Percentiles rank a stretch among this genome's conserved stretches.
Evolutionary conservation across 1,140 invertebrate species (phyloP).

Genomic region (Anastatus disparis): DNA sequence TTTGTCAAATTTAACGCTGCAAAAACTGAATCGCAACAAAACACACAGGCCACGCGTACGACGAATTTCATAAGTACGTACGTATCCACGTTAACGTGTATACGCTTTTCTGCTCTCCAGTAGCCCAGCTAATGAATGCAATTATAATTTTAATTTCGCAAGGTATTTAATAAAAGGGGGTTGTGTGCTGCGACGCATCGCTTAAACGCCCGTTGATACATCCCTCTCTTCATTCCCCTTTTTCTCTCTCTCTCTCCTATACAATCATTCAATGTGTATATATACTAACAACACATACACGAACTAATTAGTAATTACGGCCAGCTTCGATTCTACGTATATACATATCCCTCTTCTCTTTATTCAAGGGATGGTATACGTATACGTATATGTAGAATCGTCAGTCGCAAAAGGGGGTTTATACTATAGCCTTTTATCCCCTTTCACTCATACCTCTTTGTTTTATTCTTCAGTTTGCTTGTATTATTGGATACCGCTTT

Average conservation of each 20-base stretch:
- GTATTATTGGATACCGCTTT: background rate
- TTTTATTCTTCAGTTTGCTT: background rate
- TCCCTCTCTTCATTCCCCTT: constrained; percentile 46
- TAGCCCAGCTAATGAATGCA: constrained; percentile 63
- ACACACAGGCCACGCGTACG: constrained; percentile 28
- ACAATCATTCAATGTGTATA: background rate
- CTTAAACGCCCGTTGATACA: constrained; percentile 38
- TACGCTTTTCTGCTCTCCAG: no score
- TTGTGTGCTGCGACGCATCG: constrained; percentile 46
- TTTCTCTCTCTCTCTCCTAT: background rate
- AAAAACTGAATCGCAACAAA: no score
- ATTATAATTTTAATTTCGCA: constrained; percentile 69
- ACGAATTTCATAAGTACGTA: background rate
- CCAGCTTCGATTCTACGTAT: constrained; percentile 32
- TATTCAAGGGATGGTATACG: no score
- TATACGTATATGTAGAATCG: no score
- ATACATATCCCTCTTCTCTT: background rate
- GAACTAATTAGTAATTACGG: constrained; percentile 66
- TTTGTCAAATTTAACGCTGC: no score
- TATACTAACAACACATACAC: constrained; percentile 40
- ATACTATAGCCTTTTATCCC: no score
- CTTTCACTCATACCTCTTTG: background rate
- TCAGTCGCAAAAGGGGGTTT: no score
- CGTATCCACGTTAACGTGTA: constrained; percentile 31
- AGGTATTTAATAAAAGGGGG: constrained; percentile 68